These are phyloP conservation scores for Lepetodrilus schrolli DNA, from an alignment of 2,888 invertebrate species.

Conservation along the genomic window DNA sequence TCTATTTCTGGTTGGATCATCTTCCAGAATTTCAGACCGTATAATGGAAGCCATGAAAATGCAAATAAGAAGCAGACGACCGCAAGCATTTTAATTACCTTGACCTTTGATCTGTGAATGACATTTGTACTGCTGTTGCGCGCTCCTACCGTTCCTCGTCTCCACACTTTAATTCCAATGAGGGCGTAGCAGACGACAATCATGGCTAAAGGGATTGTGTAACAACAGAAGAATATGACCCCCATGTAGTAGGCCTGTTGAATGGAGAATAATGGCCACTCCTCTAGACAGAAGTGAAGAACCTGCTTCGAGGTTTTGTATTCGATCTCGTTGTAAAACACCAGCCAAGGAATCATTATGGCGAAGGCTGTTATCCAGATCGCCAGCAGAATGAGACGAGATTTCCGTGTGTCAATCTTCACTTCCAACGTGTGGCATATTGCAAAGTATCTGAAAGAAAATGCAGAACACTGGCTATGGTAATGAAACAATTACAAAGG, in stretches of 20 bases:
- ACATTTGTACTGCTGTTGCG: conserved; percentile 70
- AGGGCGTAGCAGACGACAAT: conserved; percentile 92
- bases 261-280: conserved; percentile 89
- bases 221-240: conserved; percentile 90
- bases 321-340: conserved; percentile 83
- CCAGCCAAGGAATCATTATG: conserved; percentile 90
- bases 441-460: conserved; percentile 87
- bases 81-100: conserved; percentile 94
- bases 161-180: conserved; percentile 92
- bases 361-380: conserved; percentile 91
- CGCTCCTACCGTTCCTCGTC: conserved; percentile 89
- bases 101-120: conserved; percentile 88
- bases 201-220: conserved; percentile 90
- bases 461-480: not conserved
- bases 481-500: no score
- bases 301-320: conserved; percentile 36
- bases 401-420: conserved; percentile 90
- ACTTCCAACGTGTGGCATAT: conserved; percentile 95
- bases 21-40: conserved; percentile 80
- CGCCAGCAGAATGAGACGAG: conserved; percentile 88
- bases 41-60: conserved; percentile 92
- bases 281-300: conserved; percentile 52
- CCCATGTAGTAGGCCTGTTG: conserved; percentile 90
- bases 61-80: conserved; percentile 93
- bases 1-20: conserved; percentile 81